phyloP scores from a whole-genome alignment of 2,797 vertebrate species.

The Onychomys torridus region DNA sequence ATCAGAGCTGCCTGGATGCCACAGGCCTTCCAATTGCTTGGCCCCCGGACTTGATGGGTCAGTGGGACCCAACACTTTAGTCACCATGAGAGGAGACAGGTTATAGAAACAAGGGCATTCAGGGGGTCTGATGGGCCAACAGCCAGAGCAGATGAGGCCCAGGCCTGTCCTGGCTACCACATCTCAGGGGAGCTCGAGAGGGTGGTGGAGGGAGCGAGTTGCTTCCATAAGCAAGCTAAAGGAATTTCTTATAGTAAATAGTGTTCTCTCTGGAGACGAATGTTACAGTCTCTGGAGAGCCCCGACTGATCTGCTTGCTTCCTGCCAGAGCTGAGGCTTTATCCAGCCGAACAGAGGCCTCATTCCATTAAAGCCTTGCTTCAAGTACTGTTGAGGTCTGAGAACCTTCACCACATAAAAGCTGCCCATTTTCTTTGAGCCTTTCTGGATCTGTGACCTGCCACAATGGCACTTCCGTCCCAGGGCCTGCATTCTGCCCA shows the following conservation, averaged over 20 bases:
- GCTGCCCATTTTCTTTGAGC: neutral
- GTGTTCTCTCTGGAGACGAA: neutral
- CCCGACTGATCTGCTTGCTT: neutral
- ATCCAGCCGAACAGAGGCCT: neutral
- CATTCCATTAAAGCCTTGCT: neutral
- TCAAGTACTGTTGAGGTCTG: neutral
- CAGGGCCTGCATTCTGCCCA: neutral
- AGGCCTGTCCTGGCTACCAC: neutral
- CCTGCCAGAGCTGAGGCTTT: constrained; percentile 1
- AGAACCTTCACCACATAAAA: neutral
- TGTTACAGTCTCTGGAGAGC: neutral
- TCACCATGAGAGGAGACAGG: constrained; percentile 13
- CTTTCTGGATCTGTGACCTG: neutral
- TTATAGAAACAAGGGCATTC: neutral
- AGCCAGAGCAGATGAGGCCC: neutral
- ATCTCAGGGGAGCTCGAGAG: neutral
- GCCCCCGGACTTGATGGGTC: neutral
- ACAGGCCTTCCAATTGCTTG: neutral
- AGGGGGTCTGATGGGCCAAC: neutral
- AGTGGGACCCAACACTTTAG: neutral
- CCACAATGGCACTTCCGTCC: neutral
- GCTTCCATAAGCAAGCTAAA: neutral
- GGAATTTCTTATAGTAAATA: constrained; percentile 2
- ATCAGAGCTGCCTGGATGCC: neutral
- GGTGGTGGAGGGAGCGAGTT: neutral